Evolutionary conservation across 1,140 invertebrate genomes (phyloP).

Genomic region (Tetramorium parvispinum): DNA sequence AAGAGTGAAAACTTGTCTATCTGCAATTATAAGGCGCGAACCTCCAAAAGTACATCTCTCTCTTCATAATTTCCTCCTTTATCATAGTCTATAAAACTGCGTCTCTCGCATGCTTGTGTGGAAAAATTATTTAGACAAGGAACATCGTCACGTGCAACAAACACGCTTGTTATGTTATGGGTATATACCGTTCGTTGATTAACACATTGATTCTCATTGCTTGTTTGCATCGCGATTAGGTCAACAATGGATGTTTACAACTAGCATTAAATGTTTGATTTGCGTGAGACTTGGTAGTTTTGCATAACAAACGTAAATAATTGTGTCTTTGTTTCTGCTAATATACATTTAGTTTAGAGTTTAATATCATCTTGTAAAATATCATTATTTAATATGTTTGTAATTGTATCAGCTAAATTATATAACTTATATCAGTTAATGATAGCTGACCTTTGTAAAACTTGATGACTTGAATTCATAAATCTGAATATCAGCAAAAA

Average conservation of each 20-base stretch:
- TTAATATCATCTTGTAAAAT: not conserved
- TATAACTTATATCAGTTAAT: not conserved
- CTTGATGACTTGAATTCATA: not conserved
- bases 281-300: not conserved
- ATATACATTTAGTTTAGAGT: not conserved
- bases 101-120: not conserved
- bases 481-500: not conserved
- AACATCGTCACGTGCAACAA: not conserved
- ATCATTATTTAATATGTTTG: not conserved
- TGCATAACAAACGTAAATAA: not conserved
- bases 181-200: not conserved
- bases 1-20: not conserved
- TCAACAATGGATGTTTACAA: not conserved
- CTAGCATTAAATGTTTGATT: not conserved
- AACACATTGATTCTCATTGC: not conserved
- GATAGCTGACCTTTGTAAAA: not conserved
- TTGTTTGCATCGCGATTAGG: conserved; percentile 6
- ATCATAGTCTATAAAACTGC: not conserved
- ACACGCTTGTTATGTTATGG: conserved; percentile 13
- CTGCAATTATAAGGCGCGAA: not conserved
- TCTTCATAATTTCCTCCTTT: not conserved
- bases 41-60: not conserved
- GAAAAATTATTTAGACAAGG: conserved; percentile 1
- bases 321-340: not conserved
- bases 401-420: not conserved